Conservation (phyloP, 2,888 invertebrate genomes). For the Eristalis arbustorum region DNA sequence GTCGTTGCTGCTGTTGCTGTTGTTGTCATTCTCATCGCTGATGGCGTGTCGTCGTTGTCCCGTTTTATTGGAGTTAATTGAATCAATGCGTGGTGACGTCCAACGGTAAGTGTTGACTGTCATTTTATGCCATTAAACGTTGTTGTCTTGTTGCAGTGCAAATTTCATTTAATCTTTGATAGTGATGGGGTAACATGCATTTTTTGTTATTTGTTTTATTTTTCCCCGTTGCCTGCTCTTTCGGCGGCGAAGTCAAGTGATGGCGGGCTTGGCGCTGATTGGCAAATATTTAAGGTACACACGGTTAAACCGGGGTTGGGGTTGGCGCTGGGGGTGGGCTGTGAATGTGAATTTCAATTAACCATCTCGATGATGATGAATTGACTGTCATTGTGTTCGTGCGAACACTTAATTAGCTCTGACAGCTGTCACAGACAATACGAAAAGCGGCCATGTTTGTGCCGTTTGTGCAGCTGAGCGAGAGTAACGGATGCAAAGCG, state of each 20-base stretch:
- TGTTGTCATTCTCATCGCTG: constrained; percentile 8
- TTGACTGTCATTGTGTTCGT: constrained; percentile 13
- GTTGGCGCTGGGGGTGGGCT: background rate
- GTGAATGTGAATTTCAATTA: background rate
- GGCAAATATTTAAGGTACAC: background rate
- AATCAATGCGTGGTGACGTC: constrained; percentile 63
- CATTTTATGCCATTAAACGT: constrained; percentile 55
- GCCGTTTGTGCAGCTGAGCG: background rate
- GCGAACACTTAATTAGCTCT: background rate
- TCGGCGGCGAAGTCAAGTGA: background rate
- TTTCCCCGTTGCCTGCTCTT: background rate
- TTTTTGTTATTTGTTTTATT: background rate
- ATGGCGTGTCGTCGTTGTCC: constrained; percentile 18
- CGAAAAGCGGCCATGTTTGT: background rate
- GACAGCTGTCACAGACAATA: constrained; percentile 9
- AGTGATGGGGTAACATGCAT: background rate
- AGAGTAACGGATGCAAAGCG: background rate
- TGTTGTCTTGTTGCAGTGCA: constrained; percentile 33
- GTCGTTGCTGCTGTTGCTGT: constrained; percentile 7
- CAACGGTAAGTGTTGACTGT: constrained; percentile 65
- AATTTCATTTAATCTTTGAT: constrained; percentile 2
- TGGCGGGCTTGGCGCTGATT: background rate
- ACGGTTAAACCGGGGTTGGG: background rate
- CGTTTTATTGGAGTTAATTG: constrained; percentile 65
- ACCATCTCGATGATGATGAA: constrained; percentile 13